Percentiles rank a stretch among this genome's conserved stretches.
Conservation (phyloP, 2,113 vertebrate genomes). For the Romanogobio albipinnatus region DNA sequence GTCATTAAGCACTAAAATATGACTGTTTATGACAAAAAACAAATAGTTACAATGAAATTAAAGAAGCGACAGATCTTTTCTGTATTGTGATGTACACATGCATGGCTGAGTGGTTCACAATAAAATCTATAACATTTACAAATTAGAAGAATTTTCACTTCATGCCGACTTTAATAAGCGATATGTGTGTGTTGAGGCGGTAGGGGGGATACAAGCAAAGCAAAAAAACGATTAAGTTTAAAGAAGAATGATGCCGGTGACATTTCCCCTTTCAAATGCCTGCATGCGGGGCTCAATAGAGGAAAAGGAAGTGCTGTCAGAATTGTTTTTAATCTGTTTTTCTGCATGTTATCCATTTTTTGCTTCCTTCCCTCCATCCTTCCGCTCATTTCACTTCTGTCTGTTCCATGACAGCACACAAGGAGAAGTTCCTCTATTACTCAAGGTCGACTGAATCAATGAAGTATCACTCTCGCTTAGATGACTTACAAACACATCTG, state of each 20-base stretch:
- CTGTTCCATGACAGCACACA: slow-evolving; percentile 44
- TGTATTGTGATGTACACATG: not conserved
- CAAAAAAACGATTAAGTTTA: slow-evolving; percentile 15
- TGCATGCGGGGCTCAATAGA: slow-evolving; percentile 58
- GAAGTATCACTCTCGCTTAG: not conserved
- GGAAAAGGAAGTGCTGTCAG: slow-evolving; percentile 68
- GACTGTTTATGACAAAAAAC: no score
- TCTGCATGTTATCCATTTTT: slow-evolving; percentile 62
- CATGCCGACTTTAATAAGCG: not conserved
- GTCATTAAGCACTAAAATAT: no score
- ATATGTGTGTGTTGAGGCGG: not conserved
- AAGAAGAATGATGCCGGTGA: slow-evolving; percentile 43
- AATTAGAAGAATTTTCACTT: not conserved
- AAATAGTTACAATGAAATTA: no score
- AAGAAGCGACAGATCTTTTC: no score
- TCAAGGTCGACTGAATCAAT: slow-evolving; percentile 15
- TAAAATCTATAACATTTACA: not conserved
- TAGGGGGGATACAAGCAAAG: slow-evolving; percentile 8
- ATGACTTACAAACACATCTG: not conserved
- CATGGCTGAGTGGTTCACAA: not conserved
- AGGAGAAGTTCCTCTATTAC: slow-evolving; percentile 23
- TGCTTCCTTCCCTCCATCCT: slow-evolving; percentile 61
- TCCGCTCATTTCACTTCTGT: slow-evolving; percentile 55
- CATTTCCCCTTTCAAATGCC: slow-evolving; percentile 57
- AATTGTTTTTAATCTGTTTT: slow-evolving; percentile 62